Conservation (phyloP, 2,113 vertebrate genomes). For the Myiagra hebetior region DNA sequence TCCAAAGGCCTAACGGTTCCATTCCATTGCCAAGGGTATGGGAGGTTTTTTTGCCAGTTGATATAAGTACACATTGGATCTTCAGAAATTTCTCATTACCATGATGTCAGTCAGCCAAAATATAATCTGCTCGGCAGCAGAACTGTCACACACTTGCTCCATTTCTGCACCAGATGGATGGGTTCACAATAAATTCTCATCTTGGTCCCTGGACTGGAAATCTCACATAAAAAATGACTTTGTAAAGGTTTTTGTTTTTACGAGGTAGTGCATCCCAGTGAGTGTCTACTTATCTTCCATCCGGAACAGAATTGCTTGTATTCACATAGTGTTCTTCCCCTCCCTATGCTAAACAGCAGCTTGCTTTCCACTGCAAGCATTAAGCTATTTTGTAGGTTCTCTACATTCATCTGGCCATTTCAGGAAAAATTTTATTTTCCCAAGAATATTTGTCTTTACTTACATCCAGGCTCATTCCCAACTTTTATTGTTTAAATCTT, state of each 20-base stretch:
- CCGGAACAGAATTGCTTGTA: background rate
- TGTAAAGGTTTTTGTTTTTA: constrained; percentile 19
- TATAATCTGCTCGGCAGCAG: constrained; percentile 36
- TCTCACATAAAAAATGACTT: background rate
- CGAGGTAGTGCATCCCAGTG: background rate
- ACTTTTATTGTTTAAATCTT: background rate
- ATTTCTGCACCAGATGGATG: constrained; percentile 30
- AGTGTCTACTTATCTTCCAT: background rate
- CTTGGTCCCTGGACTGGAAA: background rate
- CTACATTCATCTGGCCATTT: background rate
- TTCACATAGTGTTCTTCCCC: background rate
- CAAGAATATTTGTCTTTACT: background rate
- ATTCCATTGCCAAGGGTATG: background rate
- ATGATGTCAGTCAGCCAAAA: constrained; percentile 24
- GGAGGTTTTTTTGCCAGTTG: background rate
- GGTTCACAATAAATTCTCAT: constrained; percentile 16
- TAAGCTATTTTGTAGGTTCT: background rate
- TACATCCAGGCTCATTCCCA: background rate
- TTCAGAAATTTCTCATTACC: constrained; percentile 44
- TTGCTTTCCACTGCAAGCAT: background rate
- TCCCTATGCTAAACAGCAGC: background rate
- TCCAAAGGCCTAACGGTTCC: constrained; percentile 8
- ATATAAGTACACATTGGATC: background rate
- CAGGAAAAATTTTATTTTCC: background rate
- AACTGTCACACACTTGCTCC: constrained; percentile 43